Evolutionary conservation across 2,888 invertebrate genomes (phyloP).

Genomic region (Agrypnus murinus): DNA sequence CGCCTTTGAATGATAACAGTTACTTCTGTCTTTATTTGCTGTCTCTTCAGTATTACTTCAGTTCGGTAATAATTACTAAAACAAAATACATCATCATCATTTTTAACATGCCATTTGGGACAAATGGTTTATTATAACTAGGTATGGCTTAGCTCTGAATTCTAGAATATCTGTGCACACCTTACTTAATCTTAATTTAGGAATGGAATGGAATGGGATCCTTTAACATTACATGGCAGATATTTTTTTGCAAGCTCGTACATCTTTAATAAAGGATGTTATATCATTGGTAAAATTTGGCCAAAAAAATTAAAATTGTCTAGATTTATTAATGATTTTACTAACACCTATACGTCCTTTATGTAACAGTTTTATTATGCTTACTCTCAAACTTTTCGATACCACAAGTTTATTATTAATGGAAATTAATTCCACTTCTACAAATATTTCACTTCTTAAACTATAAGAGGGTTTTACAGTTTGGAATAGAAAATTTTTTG

Average conservation of each 20-base stretch:
- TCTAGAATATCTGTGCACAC: slow-evolving; percentile 51
- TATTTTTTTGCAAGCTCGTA: slow-evolving; percentile 54
- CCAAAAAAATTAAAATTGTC: slow-evolving; percentile 32
- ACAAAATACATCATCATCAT: no score
- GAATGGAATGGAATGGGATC: slow-evolving; percentile 53
- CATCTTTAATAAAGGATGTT: slow-evolving; percentile 45
- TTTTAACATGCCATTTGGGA: no score
- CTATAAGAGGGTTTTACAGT: no score
- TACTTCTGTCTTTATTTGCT: no score
- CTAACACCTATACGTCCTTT: slow-evolving; percentile 49
- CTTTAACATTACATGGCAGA: slow-evolving; percentile 48
- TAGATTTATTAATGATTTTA: slow-evolving; percentile 5
- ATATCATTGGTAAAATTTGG: slow-evolving; percentile 37
- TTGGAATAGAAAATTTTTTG: slow-evolving; percentile 34
- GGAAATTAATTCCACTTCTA: slow-evolving; percentile 51
- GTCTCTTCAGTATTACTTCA: no score
- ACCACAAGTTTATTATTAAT: slow-evolving; percentile 51
- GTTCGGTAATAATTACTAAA: no score
- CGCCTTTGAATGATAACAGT: no score
- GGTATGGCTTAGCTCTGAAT: slow-evolving; percentile 43
- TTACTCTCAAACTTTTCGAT: slow-evolving; percentile 28
- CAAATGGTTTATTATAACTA: slow-evolving; percentile 53
- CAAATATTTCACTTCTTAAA: slow-evolving; percentile 47
- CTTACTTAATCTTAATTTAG: slow-evolving; percentile 54
- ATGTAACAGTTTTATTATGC: slow-evolving; percentile 48